Evolutionary conservation across 1,140 invertebrate species (phyloP).

Genomic region (Asobara japonica): DNA sequence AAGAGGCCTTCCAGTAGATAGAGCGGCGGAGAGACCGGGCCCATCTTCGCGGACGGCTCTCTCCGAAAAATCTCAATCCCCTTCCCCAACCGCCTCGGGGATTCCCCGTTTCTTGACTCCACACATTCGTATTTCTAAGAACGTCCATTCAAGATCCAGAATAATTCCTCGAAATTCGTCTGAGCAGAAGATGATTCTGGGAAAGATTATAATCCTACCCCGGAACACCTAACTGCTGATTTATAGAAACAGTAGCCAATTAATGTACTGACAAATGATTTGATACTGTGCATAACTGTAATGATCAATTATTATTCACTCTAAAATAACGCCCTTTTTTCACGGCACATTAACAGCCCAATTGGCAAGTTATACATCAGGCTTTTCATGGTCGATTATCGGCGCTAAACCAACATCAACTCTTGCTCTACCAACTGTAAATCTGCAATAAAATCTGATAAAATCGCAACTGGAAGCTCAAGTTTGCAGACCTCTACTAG

Average conservation of each 20-base stretch:
- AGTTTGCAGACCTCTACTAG: not conserved
- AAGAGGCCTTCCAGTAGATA: too few species aligned
- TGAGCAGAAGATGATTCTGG: not conserved
- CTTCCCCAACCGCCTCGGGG: not conserved
- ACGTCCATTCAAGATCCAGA: not conserved
- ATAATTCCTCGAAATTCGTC: not conserved
- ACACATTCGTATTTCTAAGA: not conserved
- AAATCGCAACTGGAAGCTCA: conserved; percentile 43
- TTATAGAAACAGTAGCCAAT: not conserved
- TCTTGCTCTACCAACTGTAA: conserved; percentile 37
- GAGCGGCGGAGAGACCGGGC: too few species aligned
- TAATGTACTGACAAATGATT: conserved; percentile 13
- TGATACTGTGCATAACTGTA: not conserved
- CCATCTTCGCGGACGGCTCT: not conserved
- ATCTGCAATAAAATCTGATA: conserved; percentile 49
- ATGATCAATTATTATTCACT: not conserved
- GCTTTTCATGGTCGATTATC: conserved; percentile 42
- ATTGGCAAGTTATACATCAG: conserved; percentile 21
- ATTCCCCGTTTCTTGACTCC: not conserved
- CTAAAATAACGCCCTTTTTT: not conserved
- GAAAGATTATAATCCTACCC: not conserved
- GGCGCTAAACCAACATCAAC: conserved; percentile 35
- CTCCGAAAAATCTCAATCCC: not conserved
- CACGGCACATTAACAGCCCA: conserved; percentile 22
- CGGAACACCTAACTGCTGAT: not conserved